A percentile compares a stretch with the other conserved stretches of the same genome.
Evolutionary conservation across 2,888 invertebrate species (phyloP).

Genomic region (Tetramorium bicarinatum): DNA sequence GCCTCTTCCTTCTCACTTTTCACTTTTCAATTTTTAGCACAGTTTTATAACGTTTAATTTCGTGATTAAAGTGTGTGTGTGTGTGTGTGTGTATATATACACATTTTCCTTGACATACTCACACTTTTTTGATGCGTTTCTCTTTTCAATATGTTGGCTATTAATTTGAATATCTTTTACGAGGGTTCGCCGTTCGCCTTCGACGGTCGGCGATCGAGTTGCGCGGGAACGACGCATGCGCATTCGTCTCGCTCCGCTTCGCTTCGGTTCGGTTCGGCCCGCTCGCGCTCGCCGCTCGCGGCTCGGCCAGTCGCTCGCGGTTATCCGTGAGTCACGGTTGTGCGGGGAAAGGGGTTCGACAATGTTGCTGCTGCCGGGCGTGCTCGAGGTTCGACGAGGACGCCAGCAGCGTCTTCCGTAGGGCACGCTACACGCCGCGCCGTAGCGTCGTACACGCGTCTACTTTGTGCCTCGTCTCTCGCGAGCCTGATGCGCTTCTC

Average conservation of each 20-base stretch:
- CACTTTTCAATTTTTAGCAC: too few relatives aligned
- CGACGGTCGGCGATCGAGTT: slow-evolving; percentile 21
- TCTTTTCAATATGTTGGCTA: neutral
- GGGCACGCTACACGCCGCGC: slow-evolving; percentile 44
- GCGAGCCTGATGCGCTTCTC: slow-evolving; percentile 77
- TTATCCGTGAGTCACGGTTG: slow-evolving; percentile 68
- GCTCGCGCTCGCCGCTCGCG: neutral
- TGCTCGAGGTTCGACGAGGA: slow-evolving; percentile 66
- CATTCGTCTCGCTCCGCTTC: slow-evolving; percentile 42
- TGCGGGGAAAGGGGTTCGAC: slow-evolving; percentile 36
- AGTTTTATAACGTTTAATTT: neutral
- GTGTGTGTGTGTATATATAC: too few relatives aligned
- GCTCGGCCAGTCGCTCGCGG: slow-evolving; percentile 60
- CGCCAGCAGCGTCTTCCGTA: slow-evolving; percentile 58
- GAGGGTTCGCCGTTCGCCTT: neutral
- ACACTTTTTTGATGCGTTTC: neutral
- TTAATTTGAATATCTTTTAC: slow-evolving; percentile 13
- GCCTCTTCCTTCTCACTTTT: too few relatives aligned
- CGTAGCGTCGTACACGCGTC: slow-evolving; percentile 1
- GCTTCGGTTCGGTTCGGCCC: neutral
- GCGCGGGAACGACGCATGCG: slow-evolving; percentile 68
- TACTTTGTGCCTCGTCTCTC: neutral
- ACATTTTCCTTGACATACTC: slow-evolving; percentile 15
- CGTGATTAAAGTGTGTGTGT: neutral
- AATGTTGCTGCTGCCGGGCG: slow-evolving; percentile 69